Percentiles rank a stretch among this genome's conserved stretches.
Conservation (phyloP, 2,113 vertebrate species). For the Megaceryle maxima region DNA sequence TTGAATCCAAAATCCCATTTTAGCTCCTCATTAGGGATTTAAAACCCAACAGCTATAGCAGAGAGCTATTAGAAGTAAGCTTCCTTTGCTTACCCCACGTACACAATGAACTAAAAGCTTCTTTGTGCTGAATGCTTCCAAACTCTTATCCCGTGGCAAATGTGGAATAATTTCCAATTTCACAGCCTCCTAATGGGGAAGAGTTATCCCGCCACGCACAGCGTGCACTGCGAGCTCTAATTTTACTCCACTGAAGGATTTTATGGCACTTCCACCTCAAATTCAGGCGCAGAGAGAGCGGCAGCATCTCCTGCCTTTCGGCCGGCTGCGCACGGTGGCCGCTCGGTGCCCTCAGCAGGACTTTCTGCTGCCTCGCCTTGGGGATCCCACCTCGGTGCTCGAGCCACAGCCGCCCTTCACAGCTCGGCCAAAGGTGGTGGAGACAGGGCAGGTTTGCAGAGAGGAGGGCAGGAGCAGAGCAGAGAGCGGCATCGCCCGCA, state of each 20-base stretch:
- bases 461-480: neutral
- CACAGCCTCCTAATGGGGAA: fast-evolving
- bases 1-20: neutral
- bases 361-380: neutral
- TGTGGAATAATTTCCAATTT: neutral
- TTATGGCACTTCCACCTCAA: neutral
- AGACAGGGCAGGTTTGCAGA: neutral
- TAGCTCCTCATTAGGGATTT: neutral
- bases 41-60: neutral
- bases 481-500: neutral
- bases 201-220: fast-evolving
- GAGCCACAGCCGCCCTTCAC: neutral
- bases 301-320: neutral
- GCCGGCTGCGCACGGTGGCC: neutral
- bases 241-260: neutral
- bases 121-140: neutral
- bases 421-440: neutral
- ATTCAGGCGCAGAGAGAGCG: neutral
- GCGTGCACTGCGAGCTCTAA: neutral
- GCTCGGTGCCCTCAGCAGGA: fast-evolving
- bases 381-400: neutral
- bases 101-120: neutral
- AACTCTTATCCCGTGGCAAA: neutral
- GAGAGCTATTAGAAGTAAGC: neutral
- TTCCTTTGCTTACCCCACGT: neutral